phyloP scores from a whole-genome alignment of 2,888 invertebrate species.

The Oxycera nigricornis region DNA sequence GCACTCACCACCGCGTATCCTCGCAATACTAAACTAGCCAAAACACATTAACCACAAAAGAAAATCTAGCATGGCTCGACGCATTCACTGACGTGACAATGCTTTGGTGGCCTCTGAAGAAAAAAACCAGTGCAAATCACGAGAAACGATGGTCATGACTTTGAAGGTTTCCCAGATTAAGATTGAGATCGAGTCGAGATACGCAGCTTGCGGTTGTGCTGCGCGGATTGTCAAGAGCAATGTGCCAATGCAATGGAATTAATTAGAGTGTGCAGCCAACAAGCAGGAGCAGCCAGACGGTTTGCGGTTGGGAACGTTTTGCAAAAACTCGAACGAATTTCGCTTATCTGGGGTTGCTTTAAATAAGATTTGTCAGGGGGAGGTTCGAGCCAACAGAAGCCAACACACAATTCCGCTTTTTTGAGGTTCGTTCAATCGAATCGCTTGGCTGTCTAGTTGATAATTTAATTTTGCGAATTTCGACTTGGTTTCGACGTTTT shows the following conservation, averaged over 20 bases:
- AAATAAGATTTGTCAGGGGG: too few relatives aligned
- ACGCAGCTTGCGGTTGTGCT: not conserved
- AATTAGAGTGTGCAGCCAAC: not conserved
- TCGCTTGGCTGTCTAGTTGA: too few relatives aligned
- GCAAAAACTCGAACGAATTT: not conserved
- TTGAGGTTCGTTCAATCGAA: too few relatives aligned
- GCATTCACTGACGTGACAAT: not conserved
- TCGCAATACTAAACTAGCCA: not conserved
- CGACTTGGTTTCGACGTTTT: too few relatives aligned
- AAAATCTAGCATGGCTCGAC: not conserved
- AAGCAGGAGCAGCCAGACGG: not conserved
- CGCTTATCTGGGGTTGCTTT: not conserved
- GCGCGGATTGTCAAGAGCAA: not conserved
- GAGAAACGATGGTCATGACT: conserved; percentile 33
- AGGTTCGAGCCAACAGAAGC: too few relatives aligned
- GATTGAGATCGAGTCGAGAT: conserved; percentile 18
- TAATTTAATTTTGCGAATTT: too few relatives aligned
- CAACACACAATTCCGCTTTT: too few relatives aligned
- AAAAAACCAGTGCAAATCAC: conserved; percentile 15
- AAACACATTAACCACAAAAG: not conserved
- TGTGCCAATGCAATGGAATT: not conserved
- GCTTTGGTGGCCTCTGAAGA: conserved; percentile 22
- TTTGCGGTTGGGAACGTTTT: not conserved
- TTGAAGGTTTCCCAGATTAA: conserved; percentile 32
- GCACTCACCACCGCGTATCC: not conserved